Evolutionary conservation across 1,140 invertebrate species (phyloP).

Genomic region (Homarus americanus): DNA sequence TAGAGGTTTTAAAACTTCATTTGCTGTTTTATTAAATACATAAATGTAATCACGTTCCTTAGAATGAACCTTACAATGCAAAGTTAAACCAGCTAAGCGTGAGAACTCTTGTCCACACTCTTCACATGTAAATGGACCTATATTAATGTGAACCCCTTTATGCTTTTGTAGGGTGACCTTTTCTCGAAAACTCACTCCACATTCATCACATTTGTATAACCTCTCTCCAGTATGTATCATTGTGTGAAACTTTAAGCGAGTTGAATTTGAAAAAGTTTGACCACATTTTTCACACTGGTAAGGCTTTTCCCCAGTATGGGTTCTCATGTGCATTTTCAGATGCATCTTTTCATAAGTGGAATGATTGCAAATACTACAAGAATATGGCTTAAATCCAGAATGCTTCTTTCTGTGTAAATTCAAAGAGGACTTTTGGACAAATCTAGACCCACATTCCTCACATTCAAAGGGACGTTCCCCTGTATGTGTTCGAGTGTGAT

Average conservation of each 20-base stretch:
- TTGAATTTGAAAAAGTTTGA: constrained; percentile 34
- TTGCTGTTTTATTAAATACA: background rate
- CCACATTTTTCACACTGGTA: constrained; percentile 68
- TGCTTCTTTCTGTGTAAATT: constrained; percentile 53
- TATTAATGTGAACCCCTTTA: constrained; percentile 38
- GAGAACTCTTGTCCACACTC: constrained; percentile 56
- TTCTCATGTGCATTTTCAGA: constrained; percentile 51
- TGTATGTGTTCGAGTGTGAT: constrained; percentile 46
- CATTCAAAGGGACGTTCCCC: constrained; percentile 59
- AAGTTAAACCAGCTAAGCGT: constrained; percentile 33
- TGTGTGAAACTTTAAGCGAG: constrained; percentile 34
- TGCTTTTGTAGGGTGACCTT: constrained; percentile 54
- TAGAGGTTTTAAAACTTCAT: background rate
- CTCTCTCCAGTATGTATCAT: constrained; percentile 66
- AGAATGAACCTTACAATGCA: constrained; percentile 50
- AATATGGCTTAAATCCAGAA: constrained; percentile 31
- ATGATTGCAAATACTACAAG: constrained; percentile 31
- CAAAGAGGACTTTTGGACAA: constrained; percentile 52
- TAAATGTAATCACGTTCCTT: constrained; percentile 16
- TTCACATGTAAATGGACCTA: constrained; percentile 45
- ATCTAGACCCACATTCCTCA: constrained; percentile 37
- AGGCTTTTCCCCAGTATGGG: constrained; percentile 59
- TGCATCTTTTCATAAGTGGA: constrained; percentile 45
- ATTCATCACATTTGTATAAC: constrained; percentile 46
- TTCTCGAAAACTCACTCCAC: constrained; percentile 53